These are phyloP conservation scores for Cephus nigrinus DNA, from an alignment of 2,888 invertebrate species.

Conservation along the genomic window DNA sequence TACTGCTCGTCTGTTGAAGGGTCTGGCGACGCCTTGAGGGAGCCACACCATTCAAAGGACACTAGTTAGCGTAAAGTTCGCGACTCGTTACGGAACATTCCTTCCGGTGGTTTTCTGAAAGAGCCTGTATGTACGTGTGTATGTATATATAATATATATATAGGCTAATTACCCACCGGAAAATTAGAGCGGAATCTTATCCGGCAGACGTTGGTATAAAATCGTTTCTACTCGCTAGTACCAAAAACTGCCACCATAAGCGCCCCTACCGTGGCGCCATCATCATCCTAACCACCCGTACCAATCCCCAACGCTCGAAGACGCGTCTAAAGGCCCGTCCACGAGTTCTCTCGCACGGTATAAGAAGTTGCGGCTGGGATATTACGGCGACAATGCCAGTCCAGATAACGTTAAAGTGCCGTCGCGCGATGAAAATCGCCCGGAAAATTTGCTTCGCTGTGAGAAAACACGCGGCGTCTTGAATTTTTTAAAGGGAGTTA, in stretches of 20 bases:
- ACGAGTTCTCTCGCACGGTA: not conserved
- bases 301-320: not conserved
- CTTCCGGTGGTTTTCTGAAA: not conserved
- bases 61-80: not conserved
- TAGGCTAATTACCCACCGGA: not conserved
- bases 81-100: not conserved
- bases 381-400: not conserved
- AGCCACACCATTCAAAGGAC: not conserved
- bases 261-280: not conserved
- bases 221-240: not conserved
- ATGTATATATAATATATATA: not conserved
- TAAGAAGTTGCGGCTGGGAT: not conserved
- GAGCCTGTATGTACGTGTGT: not conserved
- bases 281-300: not conserved
- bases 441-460: not conserved
- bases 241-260: not conserved
- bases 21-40: not conserved
- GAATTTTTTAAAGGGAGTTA: conserved; percentile 33
- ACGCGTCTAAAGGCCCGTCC: not conserved
- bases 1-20: not conserved
- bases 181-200: not conserved
- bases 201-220: not conserved
- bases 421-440: not conserved
- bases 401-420: not conserved
- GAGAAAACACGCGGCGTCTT: conserved; percentile 10